Conservation (phyloP, 2,113 vertebrate species). For the Pluvianellus socialis region DNA sequence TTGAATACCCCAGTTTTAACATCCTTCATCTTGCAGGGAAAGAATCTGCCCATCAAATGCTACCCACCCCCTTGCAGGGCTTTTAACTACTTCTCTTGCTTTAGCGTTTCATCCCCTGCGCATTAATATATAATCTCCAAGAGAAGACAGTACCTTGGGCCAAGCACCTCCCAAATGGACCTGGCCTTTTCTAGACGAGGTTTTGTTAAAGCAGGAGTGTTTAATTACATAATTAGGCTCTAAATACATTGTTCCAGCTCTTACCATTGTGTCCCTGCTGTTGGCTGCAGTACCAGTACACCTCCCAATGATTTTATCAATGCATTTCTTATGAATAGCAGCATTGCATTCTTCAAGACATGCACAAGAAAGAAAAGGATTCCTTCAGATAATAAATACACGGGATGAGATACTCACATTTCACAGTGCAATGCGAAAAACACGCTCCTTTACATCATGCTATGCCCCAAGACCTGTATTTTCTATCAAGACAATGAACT, state of each 20-base stretch:
- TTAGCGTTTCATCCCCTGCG: not conserved
- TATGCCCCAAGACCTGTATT: not conserved
- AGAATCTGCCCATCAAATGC: not conserved
- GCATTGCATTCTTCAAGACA: conserved; percentile 92
- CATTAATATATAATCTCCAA: not conserved
- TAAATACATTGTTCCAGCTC: not conserved
- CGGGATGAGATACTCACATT: not conserved
- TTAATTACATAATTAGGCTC: not conserved
- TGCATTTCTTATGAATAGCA: conserved; percentile 99
- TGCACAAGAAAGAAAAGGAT: not conserved
- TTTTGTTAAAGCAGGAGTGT: not conserved
- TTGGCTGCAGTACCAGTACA: conserved; percentile 95
- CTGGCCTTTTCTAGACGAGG: not conserved
- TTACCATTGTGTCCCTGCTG: conserved; percentile 97
- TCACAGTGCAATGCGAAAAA: not conserved
- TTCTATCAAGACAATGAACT: not conserved
- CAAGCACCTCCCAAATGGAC: not conserved
- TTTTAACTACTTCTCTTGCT: not conserved
- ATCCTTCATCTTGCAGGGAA: not conserved
- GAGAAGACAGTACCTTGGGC: not conserved
- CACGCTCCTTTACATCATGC: not conserved
- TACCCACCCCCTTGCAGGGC: not conserved
- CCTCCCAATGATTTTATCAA: conserved; percentile 97
- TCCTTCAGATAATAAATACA: not conserved
- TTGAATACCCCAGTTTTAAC: not conserved